Base-by-base conservation (phyloP, 2,888 invertebrate genomes). In the Arrhopalites spinosus region DNA sequence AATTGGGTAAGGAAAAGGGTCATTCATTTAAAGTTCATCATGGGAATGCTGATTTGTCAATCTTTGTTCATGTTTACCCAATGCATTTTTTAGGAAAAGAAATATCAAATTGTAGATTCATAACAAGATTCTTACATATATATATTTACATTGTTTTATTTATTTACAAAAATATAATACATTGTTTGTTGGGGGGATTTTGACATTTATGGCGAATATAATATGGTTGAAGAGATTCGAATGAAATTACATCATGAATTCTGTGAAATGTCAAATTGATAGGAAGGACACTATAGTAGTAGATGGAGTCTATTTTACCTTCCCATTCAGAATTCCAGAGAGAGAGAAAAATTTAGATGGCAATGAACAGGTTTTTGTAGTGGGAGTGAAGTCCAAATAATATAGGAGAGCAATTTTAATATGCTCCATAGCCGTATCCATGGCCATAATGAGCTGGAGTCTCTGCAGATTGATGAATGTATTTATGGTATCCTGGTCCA, bases 401-500 rank as follows among this genome's bases (percentile, higher is more conserved):
- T 45, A 15, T 15, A 50, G 50, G 7, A 3, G n/a, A 25, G 59
- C 23, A 20, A 59, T 3, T 30, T 27, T 50, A 69, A 27, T 69
- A 71, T 11, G 59, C 36, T 66, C 76, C 76, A 20, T 64, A 20
- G n/a, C 64, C 59, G 20, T 68, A 67, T 2, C 63, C 72, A 50
- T 72, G 47, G n/a, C 74, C 73, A 25, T 68, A 66, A 53, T 73
- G 45, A n/a, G 36, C 59, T 56, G 75, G 75, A 17, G 73, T 73
- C 20, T 45, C 29, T n/a, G 78, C 79, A 15, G 78, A 74, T 72
- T 80, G 80, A 53, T 80, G 78, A 53, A 79, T 66, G 70, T 81
- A 79, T 66, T 80, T 81, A 47, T 77, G 74, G 73, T 80, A 78
- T 1, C 74, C 73, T 25, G 79, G 80, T 23, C 81, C 81, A 61